A percentile compares a stretch with the other conserved stretches of the same genome.
Conservation (phyloP, 2,797 vertebrate species). For the Kryptolebias ocellatus region DNA sequence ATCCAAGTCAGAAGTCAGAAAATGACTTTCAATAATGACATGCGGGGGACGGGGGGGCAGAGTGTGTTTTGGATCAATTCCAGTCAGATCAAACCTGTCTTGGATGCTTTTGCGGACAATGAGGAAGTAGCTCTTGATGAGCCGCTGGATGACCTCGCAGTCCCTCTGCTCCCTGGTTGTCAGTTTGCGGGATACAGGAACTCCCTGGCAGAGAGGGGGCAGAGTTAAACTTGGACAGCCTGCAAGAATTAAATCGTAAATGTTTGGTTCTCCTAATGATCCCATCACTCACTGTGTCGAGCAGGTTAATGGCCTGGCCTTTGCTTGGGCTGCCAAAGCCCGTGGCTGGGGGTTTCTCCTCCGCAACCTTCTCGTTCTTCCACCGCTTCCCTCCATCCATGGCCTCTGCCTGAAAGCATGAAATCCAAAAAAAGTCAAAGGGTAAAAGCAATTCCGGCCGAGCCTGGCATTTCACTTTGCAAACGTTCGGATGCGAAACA, state of each 20-base stretch:
- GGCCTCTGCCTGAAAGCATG: slow-evolving; percentile 69
- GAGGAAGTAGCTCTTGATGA: slow-evolving; percentile 88
- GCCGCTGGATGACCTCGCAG: slow-evolving; percentile 87
- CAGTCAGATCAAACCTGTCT: slow-evolving; percentile 82
- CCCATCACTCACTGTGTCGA: slow-evolving; percentile 81
- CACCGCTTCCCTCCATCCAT: slow-evolving; percentile 79
- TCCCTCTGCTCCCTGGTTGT: slow-evolving; percentile 83
- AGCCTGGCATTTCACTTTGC: slow-evolving; percentile 19
- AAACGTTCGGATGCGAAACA: slow-evolving; percentile 20
- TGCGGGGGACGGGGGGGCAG: background rate
- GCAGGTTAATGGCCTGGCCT: slow-evolving; percentile 83
- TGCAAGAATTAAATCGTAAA: slow-evolving; percentile 31
- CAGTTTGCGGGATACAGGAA: slow-evolving; percentile 81
- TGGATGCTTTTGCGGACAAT: slow-evolving; percentile 89
- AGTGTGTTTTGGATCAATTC: slow-evolving; percentile 10
- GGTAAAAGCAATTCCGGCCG: slow-evolving; percentile 42
- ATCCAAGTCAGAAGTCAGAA: slow-evolving; percentile 13
- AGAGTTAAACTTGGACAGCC: slow-evolving; percentile 38
- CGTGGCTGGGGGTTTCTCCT: slow-evolving; percentile 59
- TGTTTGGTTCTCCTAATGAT: slow-evolving; percentile 34
- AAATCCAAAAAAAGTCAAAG: slow-evolving; percentile 27
- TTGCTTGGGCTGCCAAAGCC: slow-evolving; percentile 80
- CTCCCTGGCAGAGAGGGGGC: slow-evolving; percentile 67
- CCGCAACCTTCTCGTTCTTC: slow-evolving; percentile 80
- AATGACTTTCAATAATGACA: slow-evolving; percentile 14